A percentile compares a stretch with the other conserved stretches of the same genome.
These are phyloP conservation scores for Drosophila setifemur DNA, from an alignment of 1,140 invertebrate species.

Conservation along the genomic window DNA sequence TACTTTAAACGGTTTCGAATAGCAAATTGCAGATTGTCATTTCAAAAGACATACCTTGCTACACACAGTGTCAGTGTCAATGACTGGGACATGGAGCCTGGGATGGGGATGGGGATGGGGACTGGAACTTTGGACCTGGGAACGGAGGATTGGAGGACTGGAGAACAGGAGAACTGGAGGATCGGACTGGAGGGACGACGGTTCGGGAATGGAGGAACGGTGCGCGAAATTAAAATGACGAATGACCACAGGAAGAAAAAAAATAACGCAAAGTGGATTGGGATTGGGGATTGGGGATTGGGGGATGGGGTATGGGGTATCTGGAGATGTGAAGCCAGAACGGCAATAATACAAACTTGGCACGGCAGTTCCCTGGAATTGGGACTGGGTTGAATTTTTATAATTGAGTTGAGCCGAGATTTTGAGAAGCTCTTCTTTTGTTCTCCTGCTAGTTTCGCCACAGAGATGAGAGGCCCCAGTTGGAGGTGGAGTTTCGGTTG, in stretches of 20 bases:
- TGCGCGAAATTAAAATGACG: constrained; percentile 66
- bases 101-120: no score
- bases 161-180: no score
- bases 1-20: constrained; percentile 78
- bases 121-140: neutral
- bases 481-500: no score
- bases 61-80: constrained; percentile 70
- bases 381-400: constrained; percentile 74
- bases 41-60: constrained; percentile 73
- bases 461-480: no score
- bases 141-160: neutral
- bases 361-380: constrained; percentile 53
- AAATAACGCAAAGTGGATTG: constrained; percentile 59
- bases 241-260: constrained; percentile 73
- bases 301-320: no score
- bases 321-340: constrained; percentile 55
- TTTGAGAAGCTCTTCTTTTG: constrained; percentile 47
- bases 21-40: constrained; percentile 76
- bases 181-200: neutral
- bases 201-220: no score
- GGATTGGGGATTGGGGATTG: no score
- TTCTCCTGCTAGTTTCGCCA: neutral
- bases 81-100: constrained; percentile 38
- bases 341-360: constrained; percentile 59
- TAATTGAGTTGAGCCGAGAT: constrained; percentile 73